Evolutionary conservation across 2,888 invertebrate genomes (phyloP).

Genomic region (Crossocerus cetratus): DNA sequence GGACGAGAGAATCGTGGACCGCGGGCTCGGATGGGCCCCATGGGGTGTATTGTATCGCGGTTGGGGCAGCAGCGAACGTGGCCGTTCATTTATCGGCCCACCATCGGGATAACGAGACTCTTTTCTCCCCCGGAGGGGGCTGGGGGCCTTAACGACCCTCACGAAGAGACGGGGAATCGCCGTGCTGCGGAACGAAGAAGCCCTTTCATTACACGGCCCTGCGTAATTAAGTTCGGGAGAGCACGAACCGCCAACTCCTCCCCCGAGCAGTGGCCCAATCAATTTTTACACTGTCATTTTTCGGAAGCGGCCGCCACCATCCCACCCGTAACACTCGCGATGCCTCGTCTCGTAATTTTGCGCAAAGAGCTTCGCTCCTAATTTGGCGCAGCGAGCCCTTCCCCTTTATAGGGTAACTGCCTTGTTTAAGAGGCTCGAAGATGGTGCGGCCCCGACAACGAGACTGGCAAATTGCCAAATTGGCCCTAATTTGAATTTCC

Average conservation of each 20-base stretch:
- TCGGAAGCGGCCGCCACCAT: slow-evolving; percentile 12
- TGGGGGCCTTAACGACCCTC: slow-evolving; percentile 31
- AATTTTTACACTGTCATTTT: slow-evolving; percentile 29
- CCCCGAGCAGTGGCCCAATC: slow-evolving; percentile 14
- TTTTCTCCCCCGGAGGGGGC: slow-evolving; percentile 11
- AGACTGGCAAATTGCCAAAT: no score
- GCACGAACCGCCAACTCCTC: slow-evolving; percentile 29
- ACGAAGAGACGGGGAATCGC: slow-evolving; percentile 11
- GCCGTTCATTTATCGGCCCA: slow-evolving; percentile 53
- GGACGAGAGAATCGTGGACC: slow-evolving; percentile 46
- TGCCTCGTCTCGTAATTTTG: neutral
- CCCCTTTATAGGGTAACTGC: neutral
- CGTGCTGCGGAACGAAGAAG: slow-evolving; percentile 39
- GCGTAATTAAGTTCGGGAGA: slow-evolving; percentile 53
- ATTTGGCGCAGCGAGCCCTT: neutral
- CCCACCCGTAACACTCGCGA: slow-evolving; percentile 5
- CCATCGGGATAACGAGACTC: slow-evolving; percentile 58
- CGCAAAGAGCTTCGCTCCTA: neutral
- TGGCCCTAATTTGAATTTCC: no score
- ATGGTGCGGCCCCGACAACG: no score
- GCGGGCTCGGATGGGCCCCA: slow-evolving; percentile 50
- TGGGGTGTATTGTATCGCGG: slow-evolving; percentile 53
- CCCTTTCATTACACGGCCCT: slow-evolving; percentile 48
- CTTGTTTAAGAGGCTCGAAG: neutral
- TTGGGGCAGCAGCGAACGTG: slow-evolving; percentile 31